Base-by-base conservation (phyloP, 2,797 vertebrate species). In the Labroides dimidiatus region DNA sequence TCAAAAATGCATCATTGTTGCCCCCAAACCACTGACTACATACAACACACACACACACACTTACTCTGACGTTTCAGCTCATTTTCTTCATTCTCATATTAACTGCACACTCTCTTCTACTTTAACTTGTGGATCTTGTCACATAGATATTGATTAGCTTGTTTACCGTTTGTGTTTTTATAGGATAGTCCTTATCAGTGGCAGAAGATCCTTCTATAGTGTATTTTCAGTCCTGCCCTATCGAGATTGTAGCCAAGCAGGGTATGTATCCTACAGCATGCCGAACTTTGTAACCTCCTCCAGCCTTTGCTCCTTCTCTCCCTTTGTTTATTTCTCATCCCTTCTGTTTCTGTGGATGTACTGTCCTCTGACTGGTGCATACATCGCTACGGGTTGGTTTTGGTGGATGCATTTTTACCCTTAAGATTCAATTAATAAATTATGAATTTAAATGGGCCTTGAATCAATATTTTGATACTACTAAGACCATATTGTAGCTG, bases 161-260 rank as follows among this genome's bases (percentile, higher is more conserved):
- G 91, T 94, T 93, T 95, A 90, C 92, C 78, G 81, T 93, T 93
- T 94, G 91, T 94, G 94, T 96, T 92, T 94, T 97, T 94, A 89
- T 96, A 99, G 98, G 97, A 98, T 99, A 96, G 98, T 99, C 95
- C 97, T 99, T 94, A 96, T 99, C 96, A 99, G 98, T 96, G 97
- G 96, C 96, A 97, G 97, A 97, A 98, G 98, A 97, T 99, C 98
- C 94, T 96, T 99, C 95, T 99, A 98, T 96, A 98, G 97, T 96
- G 96, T 99, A 94, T 99, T 99, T 96, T 99, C 98, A 93, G 97
- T 99, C 93, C 95, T 99, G 95, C 98, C 98, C 70, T 99, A 99
- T 95, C 96, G 96, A 92, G 97, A 98, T 96, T 96, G 95, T 95
- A 95, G 95, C 94, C 96, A 97, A 92, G 88, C 94, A 90, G 98